Conservation (phyloP, 2,113 vertebrate genomes). For the Picathartes gymnocephalus region DNA sequence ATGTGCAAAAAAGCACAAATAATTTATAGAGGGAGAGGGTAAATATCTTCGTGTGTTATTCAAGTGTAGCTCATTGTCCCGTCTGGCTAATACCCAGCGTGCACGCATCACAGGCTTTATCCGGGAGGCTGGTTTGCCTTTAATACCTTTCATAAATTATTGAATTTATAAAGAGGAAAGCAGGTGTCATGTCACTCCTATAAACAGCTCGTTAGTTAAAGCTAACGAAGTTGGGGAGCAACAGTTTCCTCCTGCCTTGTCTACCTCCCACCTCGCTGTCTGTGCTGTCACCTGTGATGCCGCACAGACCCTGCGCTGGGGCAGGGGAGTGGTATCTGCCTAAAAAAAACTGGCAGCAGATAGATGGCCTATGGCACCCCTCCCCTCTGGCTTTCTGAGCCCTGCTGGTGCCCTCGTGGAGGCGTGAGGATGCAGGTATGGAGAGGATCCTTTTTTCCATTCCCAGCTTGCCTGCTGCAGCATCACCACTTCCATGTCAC, state of each 20-base stretch:
- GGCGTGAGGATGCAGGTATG: neutral
- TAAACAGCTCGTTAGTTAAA: slow-evolving; percentile 72
- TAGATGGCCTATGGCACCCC: neutral
- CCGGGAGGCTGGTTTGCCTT: slow-evolving; percentile 42
- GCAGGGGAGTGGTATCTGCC: neutral
- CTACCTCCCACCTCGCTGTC: neutral
- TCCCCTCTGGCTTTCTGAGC: neutral
- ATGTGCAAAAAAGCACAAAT: slow-evolving; percentile 61
- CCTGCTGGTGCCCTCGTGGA: neutral
- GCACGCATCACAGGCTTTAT: slow-evolving; percentile 48
- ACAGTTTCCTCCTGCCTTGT: neutral
- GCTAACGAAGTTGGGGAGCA: slow-evolving; percentile 48
- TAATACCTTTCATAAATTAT: slow-evolving; percentile 75
- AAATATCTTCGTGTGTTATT: slow-evolving; percentile 65
- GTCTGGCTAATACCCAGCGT: slow-evolving; percentile 65
- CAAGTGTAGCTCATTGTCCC: slow-evolving; percentile 62
- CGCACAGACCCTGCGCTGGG: neutral
- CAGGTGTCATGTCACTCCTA: slow-evolving; percentile 62
- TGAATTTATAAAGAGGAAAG: slow-evolving; percentile 73
- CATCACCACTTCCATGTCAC: neutral
- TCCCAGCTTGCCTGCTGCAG: neutral
- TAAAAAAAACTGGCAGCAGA: neutral
- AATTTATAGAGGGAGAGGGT: slow-evolving; percentile 72
- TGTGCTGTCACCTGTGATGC: neutral
- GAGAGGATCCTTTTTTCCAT: neutral